Evolutionary conservation across 2,888 invertebrate genomes (phyloP).

Genomic region (Nemapogon koenigi): DNA sequence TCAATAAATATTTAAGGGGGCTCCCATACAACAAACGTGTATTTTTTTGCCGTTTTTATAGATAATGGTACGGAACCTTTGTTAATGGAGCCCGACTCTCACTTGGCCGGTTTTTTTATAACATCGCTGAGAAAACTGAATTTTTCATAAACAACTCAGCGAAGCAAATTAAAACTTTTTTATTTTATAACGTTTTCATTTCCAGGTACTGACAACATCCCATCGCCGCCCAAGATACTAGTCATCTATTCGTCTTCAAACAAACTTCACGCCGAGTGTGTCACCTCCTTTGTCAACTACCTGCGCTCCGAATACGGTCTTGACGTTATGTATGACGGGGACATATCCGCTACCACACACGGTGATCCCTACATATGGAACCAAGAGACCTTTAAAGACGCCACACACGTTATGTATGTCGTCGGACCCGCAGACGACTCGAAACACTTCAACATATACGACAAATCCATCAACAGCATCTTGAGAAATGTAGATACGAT

Average conservation of each 20-base stretch:
- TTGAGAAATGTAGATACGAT: constrained; percentile 37
- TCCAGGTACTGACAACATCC: constrained; percentile 33
- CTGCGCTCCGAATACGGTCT: constrained; percentile 45
- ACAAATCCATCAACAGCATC: constrained; percentile 40
- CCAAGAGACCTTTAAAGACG: constrained; percentile 33
- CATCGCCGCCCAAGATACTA: constrained; percentile 42
- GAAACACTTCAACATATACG: constrained; percentile 40
- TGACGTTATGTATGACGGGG: constrained; percentile 43
- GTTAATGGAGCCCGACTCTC: no score
- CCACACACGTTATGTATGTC: constrained; percentile 41
- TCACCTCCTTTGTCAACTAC: constrained; percentile 38
- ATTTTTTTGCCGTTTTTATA: no score
- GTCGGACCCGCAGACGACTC: constrained; percentile 41
- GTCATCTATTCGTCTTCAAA: constrained; percentile 43
- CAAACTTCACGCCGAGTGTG: constrained; percentile 46
- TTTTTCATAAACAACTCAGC: no score
- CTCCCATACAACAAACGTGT: no score
- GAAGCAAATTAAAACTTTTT: no score
- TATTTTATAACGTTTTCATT: no score
- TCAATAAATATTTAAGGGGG: no score
- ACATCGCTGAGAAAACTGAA: no score
- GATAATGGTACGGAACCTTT: no score
- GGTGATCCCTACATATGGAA: constrained; percentile 50
- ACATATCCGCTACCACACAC: constrained; percentile 34
- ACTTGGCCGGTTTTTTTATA: no score